These are phyloP conservation scores for Torymus auratus DNA, from an alignment of 2,888 invertebrate genomes.

Conservation along the genomic window DNA sequence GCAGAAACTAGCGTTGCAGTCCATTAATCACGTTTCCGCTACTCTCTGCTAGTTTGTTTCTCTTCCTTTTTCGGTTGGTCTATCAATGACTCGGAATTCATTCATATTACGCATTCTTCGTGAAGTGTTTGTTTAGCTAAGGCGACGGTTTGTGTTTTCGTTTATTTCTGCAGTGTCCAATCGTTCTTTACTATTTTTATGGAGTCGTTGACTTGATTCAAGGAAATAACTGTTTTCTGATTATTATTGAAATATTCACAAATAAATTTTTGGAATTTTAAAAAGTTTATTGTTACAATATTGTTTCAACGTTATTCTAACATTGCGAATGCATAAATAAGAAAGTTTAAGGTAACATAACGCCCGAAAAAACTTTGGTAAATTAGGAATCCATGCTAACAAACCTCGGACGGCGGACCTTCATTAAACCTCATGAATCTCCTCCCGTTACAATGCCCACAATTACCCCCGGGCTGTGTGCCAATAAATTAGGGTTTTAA, in stretches of 20 bases:
- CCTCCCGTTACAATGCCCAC: conserved; percentile 21
- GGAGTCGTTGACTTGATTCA: no score
- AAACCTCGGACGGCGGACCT: background rate
- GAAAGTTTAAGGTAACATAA: background rate
- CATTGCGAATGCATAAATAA: background rate
- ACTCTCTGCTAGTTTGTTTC: background rate
- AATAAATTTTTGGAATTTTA: no score
- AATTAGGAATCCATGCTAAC: background rate
- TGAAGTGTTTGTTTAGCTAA: no score
- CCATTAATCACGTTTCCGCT: background rate
- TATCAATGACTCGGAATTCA: conserved; percentile 21
- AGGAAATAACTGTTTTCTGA: no score
- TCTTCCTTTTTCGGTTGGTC: background rate
- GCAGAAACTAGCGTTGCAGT: no score
- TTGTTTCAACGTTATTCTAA: no score
- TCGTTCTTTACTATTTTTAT: no score
- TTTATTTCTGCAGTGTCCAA: no score
- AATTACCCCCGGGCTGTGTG: conserved; percentile 35
- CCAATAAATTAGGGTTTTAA: conserved; percentile 46
- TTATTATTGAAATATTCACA: no score
- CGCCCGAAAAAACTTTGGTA: background rate
- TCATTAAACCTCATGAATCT: background rate
- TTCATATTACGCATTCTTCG: conserved; percentile 16
- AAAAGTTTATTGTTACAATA: no score
- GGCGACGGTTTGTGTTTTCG: no score